A percentile compares a stretch with the other conserved stretches of the same genome.
These are phyloP conservation scores for Prunella fulvescens DNA, from an alignment of 2,113 vertebrate genomes.

Conservation along the genomic window DNA sequence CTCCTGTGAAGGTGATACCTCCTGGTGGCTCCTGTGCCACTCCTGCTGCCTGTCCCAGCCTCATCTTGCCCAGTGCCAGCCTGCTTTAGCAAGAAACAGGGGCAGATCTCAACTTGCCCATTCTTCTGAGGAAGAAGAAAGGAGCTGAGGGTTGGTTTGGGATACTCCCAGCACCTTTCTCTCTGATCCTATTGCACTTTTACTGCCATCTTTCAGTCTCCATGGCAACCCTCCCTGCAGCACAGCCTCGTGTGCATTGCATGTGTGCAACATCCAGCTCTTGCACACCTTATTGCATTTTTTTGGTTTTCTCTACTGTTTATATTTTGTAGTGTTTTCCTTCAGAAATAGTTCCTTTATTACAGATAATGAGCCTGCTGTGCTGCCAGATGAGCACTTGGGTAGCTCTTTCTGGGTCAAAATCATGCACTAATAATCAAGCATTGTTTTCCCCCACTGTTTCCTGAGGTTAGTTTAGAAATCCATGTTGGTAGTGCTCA, in stretches of 20 bases:
- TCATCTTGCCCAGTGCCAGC: background rate
- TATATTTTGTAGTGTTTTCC: background rate
- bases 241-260: background rate
- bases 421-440: background rate
- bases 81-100: background rate
- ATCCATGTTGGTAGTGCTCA: background rate
- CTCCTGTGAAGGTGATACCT: background rate
- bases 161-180: background rate
- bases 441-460: background rate
- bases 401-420: background rate
- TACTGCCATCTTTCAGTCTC: slow-evolving; percentile 16
- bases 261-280: background rate
- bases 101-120: background rate
- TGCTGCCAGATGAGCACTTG: background rate
- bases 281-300: background rate
- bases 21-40: background rate
- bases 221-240: slow-evolving; percentile 41
- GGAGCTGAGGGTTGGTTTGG: fast-evolving
- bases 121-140: too few relatives aligned
- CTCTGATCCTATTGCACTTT: background rate
- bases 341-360: background rate
- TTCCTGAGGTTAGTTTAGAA: background rate
- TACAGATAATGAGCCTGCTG: background rate
- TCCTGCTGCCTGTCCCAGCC: background rate
- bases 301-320: background rate